phyloP scores from a whole-genome alignment of 2,888 invertebrate species.

The Neocrepidodera transversa region DNA sequence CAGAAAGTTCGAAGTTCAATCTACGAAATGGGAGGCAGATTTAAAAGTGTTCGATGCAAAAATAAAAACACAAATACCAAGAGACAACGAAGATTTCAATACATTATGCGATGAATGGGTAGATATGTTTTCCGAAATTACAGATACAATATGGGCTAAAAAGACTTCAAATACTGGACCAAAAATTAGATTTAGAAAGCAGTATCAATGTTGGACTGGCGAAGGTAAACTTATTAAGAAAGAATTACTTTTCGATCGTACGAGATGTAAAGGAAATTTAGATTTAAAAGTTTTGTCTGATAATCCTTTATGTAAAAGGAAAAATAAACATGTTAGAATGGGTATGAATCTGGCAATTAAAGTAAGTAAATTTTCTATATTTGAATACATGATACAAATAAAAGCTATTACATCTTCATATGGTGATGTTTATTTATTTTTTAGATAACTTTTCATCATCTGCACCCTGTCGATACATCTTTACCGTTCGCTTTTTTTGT shows the following conservation, averaged over 20 bases:
- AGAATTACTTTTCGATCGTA: slow-evolving; percentile 58
- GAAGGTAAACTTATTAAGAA: slow-evolving; percentile 55
- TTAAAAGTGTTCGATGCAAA: slow-evolving; percentile 56
- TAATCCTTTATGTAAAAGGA: slow-evolving; percentile 54
- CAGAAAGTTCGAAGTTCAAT: slow-evolving; percentile 57
- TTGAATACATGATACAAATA: not conserved
- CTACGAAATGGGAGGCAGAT: slow-evolving; percentile 55
- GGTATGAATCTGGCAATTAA: slow-evolving; percentile 59
- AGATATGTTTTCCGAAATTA: slow-evolving; percentile 57
- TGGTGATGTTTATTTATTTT: slow-evolving; percentile 36
- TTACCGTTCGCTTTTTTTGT: slow-evolving; percentile 55
- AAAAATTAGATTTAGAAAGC: slow-evolving; percentile 59
- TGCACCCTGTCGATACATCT: slow-evolving; percentile 53
- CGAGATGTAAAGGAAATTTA: slow-evolving; percentile 57
- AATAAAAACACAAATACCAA: slow-evolving; percentile 57
- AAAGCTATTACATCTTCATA: too few species aligned
- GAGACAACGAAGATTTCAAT: slow-evolving; percentile 57
- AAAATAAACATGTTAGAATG: slow-evolving; percentile 56
- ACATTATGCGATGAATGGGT: slow-evolving; percentile 59
- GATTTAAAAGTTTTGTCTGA: slow-evolving; percentile 59
- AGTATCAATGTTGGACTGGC: slow-evolving; percentile 60
- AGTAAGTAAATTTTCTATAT: slow-evolving; percentile 49
- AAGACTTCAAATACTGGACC: slow-evolving; percentile 60
- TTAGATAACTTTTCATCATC: slow-evolving; percentile 57
- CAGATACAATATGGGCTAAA: slow-evolving; percentile 59